These are phyloP conservation scores for Drosophila subobscura DNA, from an alignment of 1,140 invertebrate species.

Conservation along the genomic window DNA sequence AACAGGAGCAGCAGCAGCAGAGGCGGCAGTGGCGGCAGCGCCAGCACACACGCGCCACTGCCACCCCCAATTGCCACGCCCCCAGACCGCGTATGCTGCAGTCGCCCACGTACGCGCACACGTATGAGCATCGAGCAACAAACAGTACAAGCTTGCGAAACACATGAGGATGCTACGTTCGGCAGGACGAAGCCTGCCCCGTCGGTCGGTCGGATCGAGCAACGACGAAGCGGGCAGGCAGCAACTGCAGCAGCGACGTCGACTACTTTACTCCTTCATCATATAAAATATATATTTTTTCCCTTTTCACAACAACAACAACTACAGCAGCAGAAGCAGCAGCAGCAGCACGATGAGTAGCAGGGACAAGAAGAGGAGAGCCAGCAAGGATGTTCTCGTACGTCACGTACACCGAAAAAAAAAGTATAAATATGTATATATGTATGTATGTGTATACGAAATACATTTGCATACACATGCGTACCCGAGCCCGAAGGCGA, in stretches of 20 bases:
- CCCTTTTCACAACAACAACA: slow-evolving; percentile 70
- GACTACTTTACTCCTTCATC: slow-evolving; percentile 73
- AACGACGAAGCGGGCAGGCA: slow-evolving; percentile 29
- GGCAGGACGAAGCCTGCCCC: slow-evolving; percentile 31
- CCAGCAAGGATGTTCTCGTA: slow-evolving; percentile 63
- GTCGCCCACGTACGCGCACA: slow-evolving; percentile 78
- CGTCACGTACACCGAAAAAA: slow-evolving; percentile 79
- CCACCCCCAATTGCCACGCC: slow-evolving; percentile 25
- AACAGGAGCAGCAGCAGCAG: slow-evolving; percentile 31
- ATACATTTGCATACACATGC: slow-evolving; percentile 80
- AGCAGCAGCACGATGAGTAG: slow-evolving; percentile 16
- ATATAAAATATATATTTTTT: slow-evolving; percentile 77
- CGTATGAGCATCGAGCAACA: slow-evolving; percentile 69
- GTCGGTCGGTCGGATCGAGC: slow-evolving; percentile 19
- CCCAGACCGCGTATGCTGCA: slow-evolving; percentile 25
- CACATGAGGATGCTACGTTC: slow-evolving; percentile 72
- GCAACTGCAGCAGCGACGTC: slow-evolving; percentile 25
- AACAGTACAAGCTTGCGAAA: slow-evolving; percentile 70
- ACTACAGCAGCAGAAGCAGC: slow-evolving; percentile 11
- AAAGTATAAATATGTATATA: slow-evolving; percentile 54
- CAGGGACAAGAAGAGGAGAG: background rate
- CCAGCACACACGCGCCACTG: slow-evolving; percentile 58
- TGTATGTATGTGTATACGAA: slow-evolving; percentile 63
- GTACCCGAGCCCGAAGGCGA: slow-evolving; percentile 49
- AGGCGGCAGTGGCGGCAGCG: slow-evolving; percentile 37